phyloP scores from a whole-genome alignment of 2,797 vertebrate genomes.

The Sylvilagus floridanus region DNA sequence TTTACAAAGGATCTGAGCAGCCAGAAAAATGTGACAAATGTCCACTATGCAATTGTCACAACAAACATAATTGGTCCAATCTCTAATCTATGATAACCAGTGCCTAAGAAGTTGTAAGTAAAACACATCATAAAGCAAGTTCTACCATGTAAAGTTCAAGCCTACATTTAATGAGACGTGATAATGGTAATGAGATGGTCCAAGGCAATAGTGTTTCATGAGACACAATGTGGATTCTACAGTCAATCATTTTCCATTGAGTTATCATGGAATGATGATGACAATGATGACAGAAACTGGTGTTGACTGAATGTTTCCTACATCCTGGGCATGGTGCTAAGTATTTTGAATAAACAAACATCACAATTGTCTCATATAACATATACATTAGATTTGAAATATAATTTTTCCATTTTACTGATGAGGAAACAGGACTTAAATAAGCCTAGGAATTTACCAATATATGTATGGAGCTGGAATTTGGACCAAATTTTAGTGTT shows the following conservation, averaged over 20 bases:
- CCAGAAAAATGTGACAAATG: background rate
- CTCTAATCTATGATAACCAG: background rate
- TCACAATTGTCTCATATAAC: background rate
- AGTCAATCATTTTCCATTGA: background rate
- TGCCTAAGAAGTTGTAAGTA: background rate
- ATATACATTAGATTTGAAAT: background rate
- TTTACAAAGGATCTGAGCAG: background rate
- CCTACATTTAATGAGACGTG: background rate
- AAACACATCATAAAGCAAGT: background rate
- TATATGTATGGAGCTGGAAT: background rate
- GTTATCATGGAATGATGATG: background rate
- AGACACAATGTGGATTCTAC: background rate
- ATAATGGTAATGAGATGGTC: background rate
- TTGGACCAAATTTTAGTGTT: background rate
- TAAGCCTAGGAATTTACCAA: background rate
- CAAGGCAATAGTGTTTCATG: background rate
- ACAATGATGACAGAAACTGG: background rate
- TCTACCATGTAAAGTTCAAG: background rate
- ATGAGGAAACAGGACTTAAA: conserved; percentile 33
- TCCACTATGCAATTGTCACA: background rate
- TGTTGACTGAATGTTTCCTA: background rate
- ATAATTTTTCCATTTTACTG: conserved; percentile 24
- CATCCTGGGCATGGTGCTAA: background rate
- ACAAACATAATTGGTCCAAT: background rate
- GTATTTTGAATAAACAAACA: conserved; percentile 44